Conservation (phyloP, 2,888 invertebrate species). For the Augiades crinisus region DNA sequence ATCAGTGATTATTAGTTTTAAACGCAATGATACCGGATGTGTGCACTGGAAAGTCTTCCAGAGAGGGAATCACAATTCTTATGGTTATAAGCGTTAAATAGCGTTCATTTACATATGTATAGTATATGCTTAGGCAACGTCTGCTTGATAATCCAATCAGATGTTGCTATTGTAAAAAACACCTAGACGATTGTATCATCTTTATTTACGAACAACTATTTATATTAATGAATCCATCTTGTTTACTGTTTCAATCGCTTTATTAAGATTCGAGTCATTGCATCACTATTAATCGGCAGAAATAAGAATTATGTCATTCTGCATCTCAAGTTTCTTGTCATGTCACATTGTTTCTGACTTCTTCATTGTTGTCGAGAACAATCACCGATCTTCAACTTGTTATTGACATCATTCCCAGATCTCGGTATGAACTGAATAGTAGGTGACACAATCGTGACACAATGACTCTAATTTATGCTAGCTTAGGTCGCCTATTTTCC, state of each 20-base stretch:
- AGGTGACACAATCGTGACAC: constrained; percentile 22
- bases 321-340: constrained; percentile 15
- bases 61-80: no score
- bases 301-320: constrained; percentile 11
- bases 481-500: constrained; percentile 6
- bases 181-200: neutral
- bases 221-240: constrained; percentile 1
- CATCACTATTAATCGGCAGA: constrained; percentile 8
- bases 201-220: neutral
- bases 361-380: constrained; percentile 18
- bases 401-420: constrained; percentile 27
- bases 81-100: neutral
- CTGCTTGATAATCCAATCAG: neutral
- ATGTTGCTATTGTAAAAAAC: neutral
- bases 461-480: constrained; percentile 16
- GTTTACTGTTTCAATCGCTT: neutral
- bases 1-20: no score
- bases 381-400: constrained; percentile 26
- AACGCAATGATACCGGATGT: no score
- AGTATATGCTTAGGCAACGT: neutral
- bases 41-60: no score
- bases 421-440: constrained; percentile 20
- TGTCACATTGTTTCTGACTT: constrained; percentile 4
- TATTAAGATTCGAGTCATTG: neutral
- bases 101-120: no score